A percentile compares a stretch with the other conserved stretches of the same genome.
These are phyloP conservation scores for Pseudomugil gertrudae DNA, from an alignment of 2,797 vertebrate genomes.

Conservation along the genomic window DNA sequence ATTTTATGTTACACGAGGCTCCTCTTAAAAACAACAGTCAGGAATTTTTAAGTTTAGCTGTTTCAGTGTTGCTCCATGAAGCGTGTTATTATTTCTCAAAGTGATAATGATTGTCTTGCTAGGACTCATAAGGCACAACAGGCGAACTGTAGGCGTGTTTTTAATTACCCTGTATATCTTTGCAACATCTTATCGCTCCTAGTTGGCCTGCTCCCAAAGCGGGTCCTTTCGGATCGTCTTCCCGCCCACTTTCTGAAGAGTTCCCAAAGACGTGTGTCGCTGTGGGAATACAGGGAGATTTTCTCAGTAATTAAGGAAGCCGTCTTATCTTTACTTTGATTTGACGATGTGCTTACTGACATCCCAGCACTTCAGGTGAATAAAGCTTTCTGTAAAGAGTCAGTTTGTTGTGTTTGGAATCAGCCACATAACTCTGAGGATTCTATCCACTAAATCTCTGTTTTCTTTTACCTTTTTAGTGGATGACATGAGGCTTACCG, in stretches of 20 bases:
- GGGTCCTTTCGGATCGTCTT: conserved; percentile 34
- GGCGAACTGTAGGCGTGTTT: conserved; percentile 57
- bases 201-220: conserved; percentile 30
- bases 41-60: conserved; percentile 16
- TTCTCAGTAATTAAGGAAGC: conserved; percentile 53
- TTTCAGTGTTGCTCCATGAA: conserved; percentile 36
- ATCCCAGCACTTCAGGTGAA: conserved; percentile 26
- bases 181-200: conserved; percentile 34
- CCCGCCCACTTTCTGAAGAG: conserved; percentile 39
- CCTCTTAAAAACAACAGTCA: conserved; percentile 4
- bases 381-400: conserved; percentile 30
- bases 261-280: conserved; percentile 44
- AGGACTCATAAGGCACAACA: conserved; percentile 28
- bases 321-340: conserved; percentile 40
- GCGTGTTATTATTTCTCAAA: conserved; percentile 49
- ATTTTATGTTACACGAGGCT: conserved; percentile 45
- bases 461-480: conserved; percentile 5
- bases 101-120: conserved; percentile 37
- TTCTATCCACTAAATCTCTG: conserved; percentile 18
- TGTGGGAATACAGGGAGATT: conserved; percentile 45
- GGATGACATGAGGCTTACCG: neutral
- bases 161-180: conserved; percentile 57
- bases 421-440: too few relatives aligned
- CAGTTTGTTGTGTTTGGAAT: conserved; percentile 31
- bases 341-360: conserved; percentile 30